Percentiles rank a stretch among this genome's conserved stretches.
phyloP scores from a whole-genome alignment of 2,888 invertebrate species.

The Lottia scabra region DNA sequence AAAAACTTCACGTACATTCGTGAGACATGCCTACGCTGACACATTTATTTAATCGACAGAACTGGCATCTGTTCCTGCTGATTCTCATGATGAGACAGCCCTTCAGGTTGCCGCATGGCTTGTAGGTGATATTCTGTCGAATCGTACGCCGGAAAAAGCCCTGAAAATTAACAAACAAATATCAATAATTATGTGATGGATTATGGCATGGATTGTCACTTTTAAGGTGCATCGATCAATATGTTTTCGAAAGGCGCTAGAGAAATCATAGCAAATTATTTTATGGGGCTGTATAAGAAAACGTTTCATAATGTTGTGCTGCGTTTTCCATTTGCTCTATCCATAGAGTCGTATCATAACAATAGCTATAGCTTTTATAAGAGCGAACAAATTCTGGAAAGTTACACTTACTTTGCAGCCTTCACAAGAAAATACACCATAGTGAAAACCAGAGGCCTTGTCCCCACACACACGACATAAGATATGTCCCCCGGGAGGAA shows the following conservation, averaged over 20 bases:
- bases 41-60: constrained; percentile 61
- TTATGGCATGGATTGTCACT: too few species aligned
- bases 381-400: too few species aligned
- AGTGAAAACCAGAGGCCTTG: constrained; percentile 64
- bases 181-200: too few species aligned
- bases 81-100: constrained; percentile 63
- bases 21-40: constrained; percentile 61
- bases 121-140: constrained; percentile 59
- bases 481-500: constrained; percentile 54
- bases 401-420: constrained; percentile 58
- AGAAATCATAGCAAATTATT: too few species aligned
- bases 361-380: too few species aligned
- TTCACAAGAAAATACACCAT: constrained; percentile 65
- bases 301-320: too few species aligned
- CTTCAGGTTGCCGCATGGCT: constrained; percentile 57
- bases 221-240: too few species aligned
- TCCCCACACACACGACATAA: constrained; percentile 64
- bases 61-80: constrained; percentile 61
- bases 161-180: constrained; percentile 32
- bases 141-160: constrained; percentile 63
- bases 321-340: too few species aligned
- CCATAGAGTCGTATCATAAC: too few species aligned
- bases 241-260: too few species aligned
- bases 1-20: constrained; percentile 60
- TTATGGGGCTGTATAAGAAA: too few species aligned